Conservation (phyloP, 2,888 invertebrate genomes). For the Meta bourneti region DNA sequence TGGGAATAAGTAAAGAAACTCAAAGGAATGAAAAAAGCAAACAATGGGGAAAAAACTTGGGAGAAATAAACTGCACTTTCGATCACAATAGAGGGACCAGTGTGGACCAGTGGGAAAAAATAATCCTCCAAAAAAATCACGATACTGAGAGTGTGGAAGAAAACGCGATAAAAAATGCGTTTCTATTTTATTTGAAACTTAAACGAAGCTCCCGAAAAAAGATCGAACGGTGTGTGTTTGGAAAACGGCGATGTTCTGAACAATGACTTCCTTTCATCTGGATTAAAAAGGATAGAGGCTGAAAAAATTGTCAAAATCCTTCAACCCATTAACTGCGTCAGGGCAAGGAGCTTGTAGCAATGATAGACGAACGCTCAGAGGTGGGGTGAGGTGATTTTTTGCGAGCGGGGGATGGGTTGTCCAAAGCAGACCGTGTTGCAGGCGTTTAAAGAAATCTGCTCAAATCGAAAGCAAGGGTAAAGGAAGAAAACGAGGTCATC, state of each 20-base stretch:
- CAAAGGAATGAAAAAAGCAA: slow-evolving; percentile 30
- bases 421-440: background rate
- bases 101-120: slow-evolving; percentile 22
- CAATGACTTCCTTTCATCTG: slow-evolving; percentile 41
- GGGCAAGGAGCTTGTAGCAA: slow-evolving; percentile 19
- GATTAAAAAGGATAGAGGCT: slow-evolving; percentile 20
- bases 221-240: background rate
- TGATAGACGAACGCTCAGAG: background rate
- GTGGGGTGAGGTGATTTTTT: background rate
- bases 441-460: background rate
- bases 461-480: no score
- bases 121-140: slow-evolving; percentile 12
- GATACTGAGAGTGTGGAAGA: slow-evolving; percentile 20
- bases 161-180: slow-evolving; percentile 24
- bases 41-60: slow-evolving; percentile 6
- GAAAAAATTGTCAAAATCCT: slow-evolving; percentile 6
- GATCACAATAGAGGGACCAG: slow-evolving; percentile 53
- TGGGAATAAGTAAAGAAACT: background rate
- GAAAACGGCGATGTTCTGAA: slow-evolving; percentile 36
- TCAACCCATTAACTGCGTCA: slow-evolving; percentile 1
- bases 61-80: slow-evolving; percentile 60
- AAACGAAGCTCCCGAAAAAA: slow-evolving; percentile 24
- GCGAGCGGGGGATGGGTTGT: background rate
- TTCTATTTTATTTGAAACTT: slow-evolving; percentile 60
- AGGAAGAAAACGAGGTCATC: no score